Percentiles rank a stretch among this genome's conserved stretches.
Evolutionary conservation across 2,113 vertebrate species (phyloP).

Genomic region (Poicephalus gulielmi): DNA sequence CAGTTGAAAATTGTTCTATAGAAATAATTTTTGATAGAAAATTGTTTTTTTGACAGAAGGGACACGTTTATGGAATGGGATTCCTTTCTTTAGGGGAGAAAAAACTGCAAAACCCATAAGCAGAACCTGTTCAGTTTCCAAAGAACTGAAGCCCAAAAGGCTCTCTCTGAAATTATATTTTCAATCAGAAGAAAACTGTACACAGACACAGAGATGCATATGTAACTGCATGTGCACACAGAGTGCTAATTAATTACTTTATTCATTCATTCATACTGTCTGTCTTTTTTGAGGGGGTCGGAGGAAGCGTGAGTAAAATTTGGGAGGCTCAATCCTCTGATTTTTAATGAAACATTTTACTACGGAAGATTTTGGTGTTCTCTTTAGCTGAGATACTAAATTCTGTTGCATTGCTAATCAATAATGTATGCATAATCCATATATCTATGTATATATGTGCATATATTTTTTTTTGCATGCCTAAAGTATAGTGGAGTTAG

Average conservation of each 20-base stretch:
- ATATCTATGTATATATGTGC: rapidly evolving
- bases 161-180: neutral
- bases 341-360: neutral
- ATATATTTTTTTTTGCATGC: neutral
- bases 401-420: neutral
- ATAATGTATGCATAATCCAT: neutral
- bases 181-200: neutral
- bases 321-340: neutral
- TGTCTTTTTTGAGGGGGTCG: neutral
- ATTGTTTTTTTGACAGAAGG: neutral
- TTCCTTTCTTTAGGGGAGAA: neutral
- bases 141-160: neutral
- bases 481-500: neutral
- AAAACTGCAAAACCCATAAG: neutral
- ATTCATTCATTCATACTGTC: neutral
- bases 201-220: neutral
- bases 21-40: neutral
- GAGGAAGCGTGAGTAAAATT: neutral
- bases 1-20: neutral
- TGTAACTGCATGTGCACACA: neutral
- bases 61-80: neutral
- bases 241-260: neutral
- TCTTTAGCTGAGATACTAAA: neutral
- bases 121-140: neutral
- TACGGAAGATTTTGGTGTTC: neutral